phyloP scores from a whole-genome alignment of 1,140 invertebrate genomes.

The Tribolium castaneum region DNA sequence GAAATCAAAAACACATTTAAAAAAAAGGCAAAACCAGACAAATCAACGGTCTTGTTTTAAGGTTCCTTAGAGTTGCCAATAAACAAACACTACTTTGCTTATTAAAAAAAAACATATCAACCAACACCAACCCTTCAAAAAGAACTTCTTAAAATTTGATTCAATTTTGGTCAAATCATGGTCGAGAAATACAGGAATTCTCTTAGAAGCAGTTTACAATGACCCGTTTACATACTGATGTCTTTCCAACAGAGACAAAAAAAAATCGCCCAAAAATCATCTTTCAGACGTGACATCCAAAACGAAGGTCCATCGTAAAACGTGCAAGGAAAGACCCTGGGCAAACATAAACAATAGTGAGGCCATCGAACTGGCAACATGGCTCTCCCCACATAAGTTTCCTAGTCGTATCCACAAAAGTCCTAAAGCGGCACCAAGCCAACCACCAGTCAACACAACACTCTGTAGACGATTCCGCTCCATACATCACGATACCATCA shows the following conservation, averaged over 20 bases:
- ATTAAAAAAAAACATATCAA: too few relatives aligned
- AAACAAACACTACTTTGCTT: too few relatives aligned
- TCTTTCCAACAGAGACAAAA: neutral
- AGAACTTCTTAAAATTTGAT: too few relatives aligned
- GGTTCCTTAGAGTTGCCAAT: too few relatives aligned
- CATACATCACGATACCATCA: neutral
- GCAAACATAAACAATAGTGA: conserved; percentile 45
- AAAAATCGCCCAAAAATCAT: neutral
- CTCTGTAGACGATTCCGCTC: conserved; percentile 31
- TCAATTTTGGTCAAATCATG: neutral
- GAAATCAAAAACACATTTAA: too few relatives aligned
- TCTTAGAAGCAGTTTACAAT: neutral
- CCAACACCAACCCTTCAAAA: too few relatives aligned
- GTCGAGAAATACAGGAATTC: neutral
- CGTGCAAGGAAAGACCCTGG: conserved; percentile 39
- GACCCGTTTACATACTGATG: neutral
- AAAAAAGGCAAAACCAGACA: too few relatives aligned
- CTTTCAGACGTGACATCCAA: neutral
- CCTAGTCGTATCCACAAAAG: conserved; percentile 8
- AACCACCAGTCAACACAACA: conserved; percentile 19
- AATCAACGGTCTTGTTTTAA: too few relatives aligned
- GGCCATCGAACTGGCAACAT: conserved; percentile 51
- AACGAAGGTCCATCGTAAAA: neutral
- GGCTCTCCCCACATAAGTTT: conserved; percentile 43
- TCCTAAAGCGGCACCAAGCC: conserved; percentile 38